Conservation (phyloP, 2,888 invertebrate genomes). For the Andricus curvator region DNA sequence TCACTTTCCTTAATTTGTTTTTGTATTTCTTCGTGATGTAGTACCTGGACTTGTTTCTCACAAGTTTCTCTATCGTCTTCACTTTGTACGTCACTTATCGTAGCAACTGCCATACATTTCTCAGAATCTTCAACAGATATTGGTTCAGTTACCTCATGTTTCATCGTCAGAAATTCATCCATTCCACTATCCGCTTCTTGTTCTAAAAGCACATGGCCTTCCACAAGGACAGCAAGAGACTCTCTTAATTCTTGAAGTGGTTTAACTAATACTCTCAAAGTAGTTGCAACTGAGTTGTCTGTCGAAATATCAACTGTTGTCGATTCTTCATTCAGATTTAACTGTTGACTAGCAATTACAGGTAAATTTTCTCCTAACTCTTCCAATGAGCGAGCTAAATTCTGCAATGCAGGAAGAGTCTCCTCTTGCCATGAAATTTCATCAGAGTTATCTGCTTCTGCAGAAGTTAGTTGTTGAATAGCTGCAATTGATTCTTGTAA, state of each 20-base stretch:
- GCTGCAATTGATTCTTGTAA: conserved; percentile 57
- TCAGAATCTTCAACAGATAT: conserved; percentile 34
- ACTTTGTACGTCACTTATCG: background rate
- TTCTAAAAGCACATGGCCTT: conserved; percentile 52
- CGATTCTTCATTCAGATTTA: conserved; percentile 44
- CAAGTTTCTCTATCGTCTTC: background rate
- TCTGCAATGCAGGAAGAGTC: conserved; percentile 58
- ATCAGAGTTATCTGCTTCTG: conserved; percentile 53
- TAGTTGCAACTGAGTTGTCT: conserved; percentile 38
- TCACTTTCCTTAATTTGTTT: background rate
- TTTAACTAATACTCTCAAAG: conserved; percentile 50
- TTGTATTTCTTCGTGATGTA: too few relatives aligned
- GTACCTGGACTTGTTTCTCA: background rate
- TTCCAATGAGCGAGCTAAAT: conserved; percentile 58
- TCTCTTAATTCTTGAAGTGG: conserved; percentile 58
- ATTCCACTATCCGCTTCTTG: conserved; percentile 49
- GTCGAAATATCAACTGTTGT: conserved; percentile 42
- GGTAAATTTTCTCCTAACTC: conserved; percentile 57
- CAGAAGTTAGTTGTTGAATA: conserved; percentile 56
- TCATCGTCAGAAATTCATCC: conserved; percentile 45
- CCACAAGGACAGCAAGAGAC: conserved; percentile 58
- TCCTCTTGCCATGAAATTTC: conserved; percentile 55
- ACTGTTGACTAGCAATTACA: conserved; percentile 46
- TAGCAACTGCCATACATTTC: background rate
- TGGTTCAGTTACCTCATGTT: conserved; percentile 47